Evolutionary conservation across 2,888 invertebrate species (phyloP).

Genomic region (Idaea biselata): DNA sequence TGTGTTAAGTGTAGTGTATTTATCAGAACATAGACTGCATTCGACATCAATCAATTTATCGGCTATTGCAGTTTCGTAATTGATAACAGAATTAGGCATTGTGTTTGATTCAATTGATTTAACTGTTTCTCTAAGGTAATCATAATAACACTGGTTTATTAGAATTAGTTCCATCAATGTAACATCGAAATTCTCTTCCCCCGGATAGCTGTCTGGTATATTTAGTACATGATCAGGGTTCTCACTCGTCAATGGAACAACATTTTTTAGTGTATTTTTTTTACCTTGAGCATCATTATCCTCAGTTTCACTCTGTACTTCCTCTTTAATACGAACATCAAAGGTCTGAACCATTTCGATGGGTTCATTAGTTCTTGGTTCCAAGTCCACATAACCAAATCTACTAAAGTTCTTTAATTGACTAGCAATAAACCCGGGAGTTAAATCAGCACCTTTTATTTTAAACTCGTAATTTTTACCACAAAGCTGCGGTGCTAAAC

Average conservation of each 20-base stretch:
- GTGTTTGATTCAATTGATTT: conserved; percentile 48
- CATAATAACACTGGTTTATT: conserved; percentile 63
- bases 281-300: conserved; percentile 3
- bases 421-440: conserved; percentile 56
- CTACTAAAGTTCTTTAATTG: conserved; percentile 52
- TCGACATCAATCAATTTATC: conserved; percentile 42
- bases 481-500: conserved; percentile 59
- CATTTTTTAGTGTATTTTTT: conserved; percentile 4
- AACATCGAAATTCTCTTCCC: conserved; percentile 70
- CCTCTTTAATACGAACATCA: conserved; percentile 36
- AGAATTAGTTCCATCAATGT: conserved; percentile 68
- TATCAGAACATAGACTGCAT: conserved; percentile 58
- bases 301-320: conserved; percentile 30
- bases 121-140: conserved; percentile 54
- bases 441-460: conserved; percentile 65
- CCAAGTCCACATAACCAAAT: conserved; percentile 60
- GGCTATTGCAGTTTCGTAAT: conserved; percentile 45
- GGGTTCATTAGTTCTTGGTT: conserved; percentile 32
- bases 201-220: conserved; percentile 49
- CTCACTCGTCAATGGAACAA: conserved; percentile 11
- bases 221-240: conserved; percentile 32
- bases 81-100: conserved; percentile 55
- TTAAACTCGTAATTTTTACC: conserved; percentile 61
- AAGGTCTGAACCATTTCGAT: conserved; percentile 27
- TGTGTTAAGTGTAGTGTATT: conserved; percentile 41